Evolutionary conservation across 2,888 invertebrate species (phyloP).

Genomic region (Nomada goodeniana): DNA sequence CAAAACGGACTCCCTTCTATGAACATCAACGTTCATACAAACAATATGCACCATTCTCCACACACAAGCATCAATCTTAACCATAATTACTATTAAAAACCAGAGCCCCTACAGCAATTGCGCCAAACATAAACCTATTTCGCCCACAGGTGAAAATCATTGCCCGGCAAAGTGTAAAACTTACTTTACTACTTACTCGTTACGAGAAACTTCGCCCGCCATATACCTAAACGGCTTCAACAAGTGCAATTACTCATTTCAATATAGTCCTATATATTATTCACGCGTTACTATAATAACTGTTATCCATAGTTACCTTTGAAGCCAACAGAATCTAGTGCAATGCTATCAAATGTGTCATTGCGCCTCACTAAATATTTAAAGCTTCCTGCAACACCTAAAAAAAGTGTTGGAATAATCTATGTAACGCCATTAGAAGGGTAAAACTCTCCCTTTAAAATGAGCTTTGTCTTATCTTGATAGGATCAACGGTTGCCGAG

Average conservation of each 20-base stretch:
- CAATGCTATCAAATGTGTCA: too few species aligned
- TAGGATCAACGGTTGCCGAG: background rate
- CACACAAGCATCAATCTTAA: background rate
- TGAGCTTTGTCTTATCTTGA: background rate
- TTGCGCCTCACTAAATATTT: too few species aligned
- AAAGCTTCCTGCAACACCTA: too few species aligned
- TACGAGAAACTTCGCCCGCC: too few species aligned
- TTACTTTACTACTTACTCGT: background rate
- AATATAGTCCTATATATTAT: too few species aligned
- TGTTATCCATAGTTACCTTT: too few species aligned
- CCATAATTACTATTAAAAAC: background rate
- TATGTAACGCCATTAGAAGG: background rate
- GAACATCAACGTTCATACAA: background rate
- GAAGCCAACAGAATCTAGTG: too few species aligned
- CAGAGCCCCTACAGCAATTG: background rate
- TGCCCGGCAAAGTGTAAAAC: background rate
- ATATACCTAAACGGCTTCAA: too few species aligned
- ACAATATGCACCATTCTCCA: too few species aligned
- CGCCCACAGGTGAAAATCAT: background rate
- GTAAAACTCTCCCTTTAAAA: background rate
- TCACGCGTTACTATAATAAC: too few species aligned
- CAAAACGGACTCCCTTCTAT: background rate
- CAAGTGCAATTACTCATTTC: too few species aligned
- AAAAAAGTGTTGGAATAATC: too few species aligned
- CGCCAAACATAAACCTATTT: background rate